Evolutionary conservation across 2,797 vertebrate genomes (phyloP).

Genomic region (Pipistrellus pipistrellus): DNA sequence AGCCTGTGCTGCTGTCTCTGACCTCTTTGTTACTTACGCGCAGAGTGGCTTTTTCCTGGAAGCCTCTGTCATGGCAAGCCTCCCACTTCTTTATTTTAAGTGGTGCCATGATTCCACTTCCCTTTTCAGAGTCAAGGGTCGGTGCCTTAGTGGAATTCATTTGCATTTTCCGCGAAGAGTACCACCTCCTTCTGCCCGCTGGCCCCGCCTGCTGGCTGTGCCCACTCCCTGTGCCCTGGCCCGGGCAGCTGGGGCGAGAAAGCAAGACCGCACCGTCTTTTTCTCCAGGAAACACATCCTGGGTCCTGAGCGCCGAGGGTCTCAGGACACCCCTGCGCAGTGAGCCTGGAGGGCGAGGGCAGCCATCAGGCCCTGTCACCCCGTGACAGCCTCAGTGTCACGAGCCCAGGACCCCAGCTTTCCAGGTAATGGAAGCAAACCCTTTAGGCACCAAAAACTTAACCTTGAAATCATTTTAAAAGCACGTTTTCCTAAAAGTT

Average conservation of each 20-base stretch:
- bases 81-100: slow-evolving; percentile 75
- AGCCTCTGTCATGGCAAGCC: slow-evolving; percentile 58
- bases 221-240: background rate
- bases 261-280: background rate
- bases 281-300: background rate
- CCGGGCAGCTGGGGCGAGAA: background rate
- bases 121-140: slow-evolving; percentile 50
- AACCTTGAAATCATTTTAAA: background rate
- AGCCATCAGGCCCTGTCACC: rapidly evolving
- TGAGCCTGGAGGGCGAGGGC: background rate
- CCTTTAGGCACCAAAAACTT: background rate
- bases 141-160: slow-evolving; percentile 60
- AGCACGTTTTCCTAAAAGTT: background rate
- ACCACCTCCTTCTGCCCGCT: background rate
- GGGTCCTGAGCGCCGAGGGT: background rate
- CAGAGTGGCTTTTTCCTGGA: slow-evolving; percentile 78
- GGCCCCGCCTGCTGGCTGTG: background rate
- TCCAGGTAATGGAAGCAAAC: background rate
- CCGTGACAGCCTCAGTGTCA: background rate
- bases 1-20: slow-evolving; percentile 40
- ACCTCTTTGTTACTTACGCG: slow-evolving; percentile 61
- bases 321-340: background rate
- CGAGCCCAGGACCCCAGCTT: background rate
- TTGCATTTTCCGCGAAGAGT: slow-evolving; percentile 58
- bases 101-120: slow-evolving; percentile 55